A percentile compares a stretch with the other conserved stretches of the same genome.
These are phyloP conservation scores for Tethea ocularis DNA, from an alignment of 2,888 invertebrate species.

Conservation along the genomic window DNA sequence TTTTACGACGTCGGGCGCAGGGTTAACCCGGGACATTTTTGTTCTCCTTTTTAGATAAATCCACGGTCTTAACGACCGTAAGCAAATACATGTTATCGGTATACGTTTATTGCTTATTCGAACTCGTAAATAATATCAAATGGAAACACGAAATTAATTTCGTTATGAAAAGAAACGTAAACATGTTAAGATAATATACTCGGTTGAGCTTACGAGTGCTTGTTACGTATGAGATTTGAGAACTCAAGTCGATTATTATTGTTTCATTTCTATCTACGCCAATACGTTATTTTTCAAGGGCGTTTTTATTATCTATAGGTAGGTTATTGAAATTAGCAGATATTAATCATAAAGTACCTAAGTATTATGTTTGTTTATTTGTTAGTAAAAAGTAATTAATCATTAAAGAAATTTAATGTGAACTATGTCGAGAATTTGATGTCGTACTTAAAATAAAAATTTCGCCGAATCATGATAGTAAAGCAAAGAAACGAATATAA, in stretches of 20 bases:
- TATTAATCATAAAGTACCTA: too few species aligned
- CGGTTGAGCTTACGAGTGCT: slow-evolving; percentile 43
- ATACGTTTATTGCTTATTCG: slow-evolving; percentile 81
- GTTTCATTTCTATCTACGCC: not conserved
- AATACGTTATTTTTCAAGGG: too few species aligned
- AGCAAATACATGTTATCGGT: slow-evolving; percentile 81
- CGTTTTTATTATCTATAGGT: too few species aligned
- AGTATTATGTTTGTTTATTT: too few species aligned
- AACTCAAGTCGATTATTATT: not conserved
- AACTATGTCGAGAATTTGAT: too few species aligned
- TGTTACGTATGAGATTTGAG: slow-evolving; percentile 32
- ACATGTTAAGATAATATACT: slow-evolving; percentile 56
- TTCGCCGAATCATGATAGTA: too few species aligned
- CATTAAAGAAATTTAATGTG: too few species aligned
- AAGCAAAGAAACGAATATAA: too few species aligned
- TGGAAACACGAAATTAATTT: slow-evolving; percentile 80
- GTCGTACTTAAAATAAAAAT: too few species aligned
- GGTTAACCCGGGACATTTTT: slow-evolving; percentile 76
- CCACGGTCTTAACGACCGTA: slow-evolving; percentile 79
- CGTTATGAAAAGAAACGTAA: slow-evolving; percentile 68
- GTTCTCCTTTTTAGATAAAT: slow-evolving; percentile 82
- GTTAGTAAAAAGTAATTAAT: too few species aligned
- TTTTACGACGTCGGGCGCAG: slow-evolving; percentile 75
- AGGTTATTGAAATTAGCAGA: too few species aligned
- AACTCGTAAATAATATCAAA: slow-evolving; percentile 77